Evolutionary conservation across 2,113 vertebrate species (phyloP).

Genomic region (Catharus bicknelli): DNA sequence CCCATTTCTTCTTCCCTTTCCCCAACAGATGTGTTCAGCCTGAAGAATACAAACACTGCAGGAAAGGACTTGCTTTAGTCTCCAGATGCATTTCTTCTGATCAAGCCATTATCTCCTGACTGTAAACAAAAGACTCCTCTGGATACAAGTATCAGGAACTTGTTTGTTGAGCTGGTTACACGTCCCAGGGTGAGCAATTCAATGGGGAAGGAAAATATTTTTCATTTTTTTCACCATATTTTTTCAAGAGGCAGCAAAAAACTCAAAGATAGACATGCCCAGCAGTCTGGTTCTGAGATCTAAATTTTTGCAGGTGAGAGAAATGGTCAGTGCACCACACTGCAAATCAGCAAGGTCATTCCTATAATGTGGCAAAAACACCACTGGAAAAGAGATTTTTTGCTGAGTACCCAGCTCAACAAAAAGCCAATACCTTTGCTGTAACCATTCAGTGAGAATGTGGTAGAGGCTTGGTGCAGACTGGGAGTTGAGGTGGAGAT

Average conservation of each 20-base stretch:
- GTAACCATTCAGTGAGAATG: not conserved
- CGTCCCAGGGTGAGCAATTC: not conserved
- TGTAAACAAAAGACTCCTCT: not conserved
- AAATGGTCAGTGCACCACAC: fast-evolving
- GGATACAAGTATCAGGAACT: fast-evolving
- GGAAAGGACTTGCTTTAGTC: not conserved
- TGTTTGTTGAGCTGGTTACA: not conserved
- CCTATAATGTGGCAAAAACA: not conserved
- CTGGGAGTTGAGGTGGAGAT: not conserved
- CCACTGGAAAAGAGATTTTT: not conserved
- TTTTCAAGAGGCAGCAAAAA: not conserved
- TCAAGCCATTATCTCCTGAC: not conserved
- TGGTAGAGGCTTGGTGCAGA: not conserved
- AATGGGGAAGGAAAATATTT: not conserved
- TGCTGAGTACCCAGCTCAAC: not conserved
- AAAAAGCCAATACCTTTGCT: not conserved
- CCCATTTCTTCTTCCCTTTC: not conserved
- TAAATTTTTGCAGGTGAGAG: not conserved
- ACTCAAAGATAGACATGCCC: fast-evolving
- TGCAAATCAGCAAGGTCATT: not conserved
- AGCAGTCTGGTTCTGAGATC: not conserved
- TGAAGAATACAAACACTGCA: not conserved
- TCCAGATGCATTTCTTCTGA: not conserved
- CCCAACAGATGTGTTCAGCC: not conserved
- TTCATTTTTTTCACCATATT: not conserved